Evolutionary conservation across 2,113 vertebrate genomes (phyloP).

Genomic region (Athene noctua): DNA sequence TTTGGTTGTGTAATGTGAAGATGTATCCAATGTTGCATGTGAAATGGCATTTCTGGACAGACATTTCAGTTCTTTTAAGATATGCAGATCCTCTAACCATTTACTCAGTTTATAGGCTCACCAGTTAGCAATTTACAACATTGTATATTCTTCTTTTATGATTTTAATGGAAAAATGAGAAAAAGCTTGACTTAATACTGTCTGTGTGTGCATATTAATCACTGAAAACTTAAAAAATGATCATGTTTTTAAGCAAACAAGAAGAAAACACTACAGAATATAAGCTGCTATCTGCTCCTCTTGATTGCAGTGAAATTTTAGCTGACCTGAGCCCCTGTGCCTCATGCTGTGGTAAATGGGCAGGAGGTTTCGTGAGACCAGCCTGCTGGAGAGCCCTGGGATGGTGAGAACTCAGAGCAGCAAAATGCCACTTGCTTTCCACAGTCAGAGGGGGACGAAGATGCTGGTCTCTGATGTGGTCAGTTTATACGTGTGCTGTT

Average conservation of each 20-base stretch:
- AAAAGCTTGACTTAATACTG: not conserved
- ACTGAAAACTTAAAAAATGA: not conserved
- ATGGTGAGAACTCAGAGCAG: not conserved
- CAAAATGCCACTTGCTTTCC: not conserved
- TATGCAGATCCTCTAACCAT: not conserved
- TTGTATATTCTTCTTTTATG: not conserved
- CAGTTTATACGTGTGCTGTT: not conserved
- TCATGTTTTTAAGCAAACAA: not conserved
- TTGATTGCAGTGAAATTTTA: not conserved
- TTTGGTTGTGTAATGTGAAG: not conserved
- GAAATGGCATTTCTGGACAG: not conserved
- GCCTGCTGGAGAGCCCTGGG: not conserved
- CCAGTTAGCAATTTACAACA: not conserved
- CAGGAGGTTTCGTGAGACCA: not conserved
- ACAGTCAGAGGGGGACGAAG: not conserved
- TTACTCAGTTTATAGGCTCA: not conserved
- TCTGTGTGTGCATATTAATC: not conserved
- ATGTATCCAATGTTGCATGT: not conserved
- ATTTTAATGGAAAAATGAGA: not conserved
- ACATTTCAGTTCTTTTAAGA: not conserved
- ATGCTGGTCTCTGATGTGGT: not conserved
- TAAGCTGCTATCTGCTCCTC: not conserved
- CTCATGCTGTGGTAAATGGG: fast-evolving
- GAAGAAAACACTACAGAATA: not conserved
- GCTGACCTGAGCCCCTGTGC: not conserved